Evolutionary conservation across 2,888 invertebrate species (phyloP).

Genomic region (Ditula angustiorana): DNA sequence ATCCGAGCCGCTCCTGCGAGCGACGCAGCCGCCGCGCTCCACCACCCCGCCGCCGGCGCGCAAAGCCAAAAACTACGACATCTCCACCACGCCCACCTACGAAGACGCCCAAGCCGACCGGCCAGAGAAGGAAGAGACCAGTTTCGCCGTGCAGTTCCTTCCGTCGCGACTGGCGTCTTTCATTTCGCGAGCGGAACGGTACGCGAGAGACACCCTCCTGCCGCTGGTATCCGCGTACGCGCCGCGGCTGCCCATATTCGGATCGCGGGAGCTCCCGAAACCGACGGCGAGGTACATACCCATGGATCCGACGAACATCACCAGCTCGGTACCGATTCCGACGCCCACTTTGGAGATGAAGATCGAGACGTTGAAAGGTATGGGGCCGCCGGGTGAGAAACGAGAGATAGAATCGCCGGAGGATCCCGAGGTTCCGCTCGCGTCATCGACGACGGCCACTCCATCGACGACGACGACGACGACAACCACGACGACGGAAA

Average conservation of each 20-base stretch:
- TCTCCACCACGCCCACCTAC: conserved; percentile 72
- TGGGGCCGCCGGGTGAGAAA: conserved; percentile 77
- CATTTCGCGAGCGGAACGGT: conserved; percentile 92
- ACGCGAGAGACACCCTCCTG: conserved; percentile 91
- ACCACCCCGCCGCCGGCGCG: conserved; percentile 64
- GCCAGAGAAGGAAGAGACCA: conserved; percentile 68
- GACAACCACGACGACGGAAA: conserved; percentile 55
- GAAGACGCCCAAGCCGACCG: conserved; percentile 66
- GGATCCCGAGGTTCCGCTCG: conserved; percentile 69
- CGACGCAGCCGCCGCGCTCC: conserved; percentile 71
- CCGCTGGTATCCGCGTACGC: conserved; percentile 92
- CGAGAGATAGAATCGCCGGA: conserved; percentile 73
- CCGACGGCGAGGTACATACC: conserved; percentile 88
- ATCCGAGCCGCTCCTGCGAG: conserved; percentile 87
- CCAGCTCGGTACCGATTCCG: conserved; percentile 71
- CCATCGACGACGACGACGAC: conserved; percentile 55
- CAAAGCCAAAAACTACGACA: conserved; percentile 78
- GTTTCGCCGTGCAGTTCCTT: conserved; percentile 90
- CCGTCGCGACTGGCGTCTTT: conserved; percentile 92
- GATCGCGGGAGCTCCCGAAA: conserved; percentile 73
- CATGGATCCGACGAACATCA: conserved; percentile 72
- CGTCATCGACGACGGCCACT: conserved; percentile 61
- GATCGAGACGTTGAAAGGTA: conserved; percentile 72
- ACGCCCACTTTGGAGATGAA: conserved; percentile 82
- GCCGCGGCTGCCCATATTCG: conserved; percentile 88